These are phyloP conservation scores for Drosophila nebulosa DNA, from an alignment of 1,140 invertebrate genomes.

Conservation along the genomic window DNA sequence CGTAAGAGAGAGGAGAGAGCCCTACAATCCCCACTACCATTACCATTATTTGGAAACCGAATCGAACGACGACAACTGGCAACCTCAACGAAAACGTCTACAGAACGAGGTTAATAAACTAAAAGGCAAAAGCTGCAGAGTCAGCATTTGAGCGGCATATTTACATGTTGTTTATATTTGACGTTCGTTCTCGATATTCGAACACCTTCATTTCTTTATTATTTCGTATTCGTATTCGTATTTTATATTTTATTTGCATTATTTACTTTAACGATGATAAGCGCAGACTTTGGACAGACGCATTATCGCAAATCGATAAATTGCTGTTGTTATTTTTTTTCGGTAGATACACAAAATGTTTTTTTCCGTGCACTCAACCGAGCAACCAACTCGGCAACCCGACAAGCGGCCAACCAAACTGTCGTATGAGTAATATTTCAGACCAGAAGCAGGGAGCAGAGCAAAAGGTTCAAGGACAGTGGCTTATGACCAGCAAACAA, in stretches of 20 bases:
- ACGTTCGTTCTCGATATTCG: constrained; percentile 26
- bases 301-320: constrained; percentile 54
- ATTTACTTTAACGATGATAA: constrained; percentile 14
- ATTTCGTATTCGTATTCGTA: background rate
- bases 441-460: background rate
- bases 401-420: constrained; percentile 3
- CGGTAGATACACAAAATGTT: background rate
- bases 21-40: background rate
- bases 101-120: constrained; percentile 69
- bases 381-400: too few species aligned
- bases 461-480: constrained; percentile 57
- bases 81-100: background rate
- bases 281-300: constrained; percentile 46
- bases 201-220: background rate
- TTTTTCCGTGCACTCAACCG: background rate
- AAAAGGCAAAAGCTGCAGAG: constrained; percentile 41
- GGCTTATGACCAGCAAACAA: constrained; percentile 12
- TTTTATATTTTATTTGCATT: constrained; percentile 5
- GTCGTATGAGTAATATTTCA: constrained; percentile 48
- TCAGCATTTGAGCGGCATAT: constrained; percentile 66
- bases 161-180: constrained; percentile 70
- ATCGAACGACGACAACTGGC: constrained; percentile 5
- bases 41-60: background rate
- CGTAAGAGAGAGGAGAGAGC: background rate
- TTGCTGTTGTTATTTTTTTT: background rate